These are phyloP conservation scores for Notothenia coriiceps DNA, from an alignment of 2,113 vertebrate species.

Conservation along the genomic window DNA sequence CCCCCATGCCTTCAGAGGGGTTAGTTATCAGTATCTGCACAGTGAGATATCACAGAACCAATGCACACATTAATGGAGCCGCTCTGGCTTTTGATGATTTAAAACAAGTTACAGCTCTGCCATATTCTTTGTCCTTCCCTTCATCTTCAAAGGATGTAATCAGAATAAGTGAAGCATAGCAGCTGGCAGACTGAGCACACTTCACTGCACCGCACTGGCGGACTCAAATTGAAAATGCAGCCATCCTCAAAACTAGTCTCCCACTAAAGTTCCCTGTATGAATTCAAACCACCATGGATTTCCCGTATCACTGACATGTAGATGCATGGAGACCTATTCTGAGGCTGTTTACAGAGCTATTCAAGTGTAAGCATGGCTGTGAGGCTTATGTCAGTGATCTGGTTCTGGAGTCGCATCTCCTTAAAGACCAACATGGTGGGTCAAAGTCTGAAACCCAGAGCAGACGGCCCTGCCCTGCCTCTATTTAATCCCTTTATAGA, in stretches of 20 bases:
- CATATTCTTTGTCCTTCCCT: slow-evolving; percentile 49
- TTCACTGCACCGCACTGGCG: slow-evolving; percentile 17
- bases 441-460: slow-evolving; percentile 18
- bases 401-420: slow-evolving; percentile 27
- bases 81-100: slow-evolving; percentile 58
- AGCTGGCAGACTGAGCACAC: slow-evolving; percentile 36
- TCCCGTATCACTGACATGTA: slow-evolving; percentile 57
- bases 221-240: slow-evolving; percentile 49
- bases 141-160: slow-evolving; percentile 63
- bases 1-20: slow-evolving; percentile 16
- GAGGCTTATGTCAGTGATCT: slow-evolving; percentile 39
- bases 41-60: slow-evolving; percentile 37
- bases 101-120: slow-evolving; percentile 32
- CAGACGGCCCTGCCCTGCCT: slow-evolving; percentile 8
- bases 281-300: slow-evolving; percentile 38
- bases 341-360: slow-evolving; percentile 46
- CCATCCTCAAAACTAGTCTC: slow-evolving; percentile 38
- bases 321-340: slow-evolving; percentile 54
- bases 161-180: slow-evolving; percentile 52
- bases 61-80: slow-evolving; percentile 37
- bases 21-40: slow-evolving; percentile 50
- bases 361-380: slow-evolving; percentile 33
- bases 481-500: not conserved
- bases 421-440: slow-evolving; percentile 11
- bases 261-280: slow-evolving; percentile 19